A percentile compares a stretch with the other conserved stretches of the same genome.
These are phyloP conservation scores for Potamarius usumacintae DNA, from an alignment of 2,113 vertebrate species.

Conservation along the genomic window DNA sequence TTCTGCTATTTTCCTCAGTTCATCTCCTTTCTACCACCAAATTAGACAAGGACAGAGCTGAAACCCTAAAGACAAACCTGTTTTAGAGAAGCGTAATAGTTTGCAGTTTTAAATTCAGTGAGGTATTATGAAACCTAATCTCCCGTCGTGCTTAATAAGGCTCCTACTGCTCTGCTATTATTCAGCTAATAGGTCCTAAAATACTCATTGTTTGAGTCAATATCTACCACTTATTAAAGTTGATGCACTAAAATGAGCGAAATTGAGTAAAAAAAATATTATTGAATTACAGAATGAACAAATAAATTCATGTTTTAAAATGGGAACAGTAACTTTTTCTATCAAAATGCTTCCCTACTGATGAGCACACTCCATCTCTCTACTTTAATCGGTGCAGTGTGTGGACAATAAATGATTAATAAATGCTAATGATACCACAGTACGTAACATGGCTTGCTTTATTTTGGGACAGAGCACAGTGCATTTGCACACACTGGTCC, in stretches of 20 bases:
- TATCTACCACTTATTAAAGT: background rate
- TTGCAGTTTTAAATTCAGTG: background rate
- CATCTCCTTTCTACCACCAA: background rate
- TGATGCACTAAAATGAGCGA: background rate
- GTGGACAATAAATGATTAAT: background rate
- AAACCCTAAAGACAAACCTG: background rate
- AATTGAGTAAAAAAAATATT: background rate
- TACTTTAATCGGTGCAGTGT: background rate
- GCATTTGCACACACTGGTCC: background rate
- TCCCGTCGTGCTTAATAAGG: background rate
- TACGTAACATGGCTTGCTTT: background rate
- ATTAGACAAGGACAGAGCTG: background rate
- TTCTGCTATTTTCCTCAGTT: conserved; percentile 17
- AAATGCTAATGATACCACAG: background rate
- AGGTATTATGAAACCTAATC: background rate
- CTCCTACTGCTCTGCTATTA: background rate
- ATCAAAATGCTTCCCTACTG: background rate
- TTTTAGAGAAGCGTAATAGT: background rate
- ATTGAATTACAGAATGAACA: background rate
- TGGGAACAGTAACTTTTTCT: background rate
- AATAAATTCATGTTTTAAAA: background rate
- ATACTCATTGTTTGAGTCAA: background rate
- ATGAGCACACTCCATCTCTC: background rate
- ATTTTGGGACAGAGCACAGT: background rate
- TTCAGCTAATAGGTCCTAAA: too few species aligned